A percentile compares a stretch with the other conserved stretches of the same genome.
These are phyloP conservation scores for Tragopan temminckii DNA, from an alignment of 2,797 vertebrate species.

Conservation along the genomic window DNA sequence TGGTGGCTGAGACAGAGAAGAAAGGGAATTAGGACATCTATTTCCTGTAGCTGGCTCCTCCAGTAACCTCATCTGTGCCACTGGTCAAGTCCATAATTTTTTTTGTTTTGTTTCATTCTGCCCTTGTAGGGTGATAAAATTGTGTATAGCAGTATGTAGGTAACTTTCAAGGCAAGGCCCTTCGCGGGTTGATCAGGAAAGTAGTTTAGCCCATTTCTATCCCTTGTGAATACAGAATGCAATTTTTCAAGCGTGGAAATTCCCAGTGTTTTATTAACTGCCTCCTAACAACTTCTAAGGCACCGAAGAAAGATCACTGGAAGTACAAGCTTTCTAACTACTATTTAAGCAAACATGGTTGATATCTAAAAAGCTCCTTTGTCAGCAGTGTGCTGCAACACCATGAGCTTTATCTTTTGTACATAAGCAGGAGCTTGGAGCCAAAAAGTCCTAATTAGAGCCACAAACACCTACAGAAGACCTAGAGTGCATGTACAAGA, in stretches of 20 bases:
- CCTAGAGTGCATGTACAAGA: neutral
- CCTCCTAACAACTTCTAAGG: neutral
- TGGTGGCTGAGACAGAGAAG: neutral
- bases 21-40: neutral
- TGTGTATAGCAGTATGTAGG: neutral
- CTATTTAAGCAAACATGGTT: neutral
- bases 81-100: neutral
- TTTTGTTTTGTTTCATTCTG: neutral
- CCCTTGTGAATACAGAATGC: neutral
- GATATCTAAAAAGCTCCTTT: slow-evolving; percentile 16
- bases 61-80: neutral
- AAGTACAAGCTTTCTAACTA: neutral
- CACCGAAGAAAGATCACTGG: neutral
- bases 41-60: neutral
- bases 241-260: neutral
- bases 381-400: neutral
- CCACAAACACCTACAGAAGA: neutral
- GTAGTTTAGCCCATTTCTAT: neutral
- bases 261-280: neutral
- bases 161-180: neutral
- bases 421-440: neutral
- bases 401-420: slow-evolving; percentile 20
- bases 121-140: neutral
- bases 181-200: neutral
- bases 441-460: neutral